Conservation (phyloP, 2,113 vertebrate genomes). For the Seriola dumerili region DNA sequence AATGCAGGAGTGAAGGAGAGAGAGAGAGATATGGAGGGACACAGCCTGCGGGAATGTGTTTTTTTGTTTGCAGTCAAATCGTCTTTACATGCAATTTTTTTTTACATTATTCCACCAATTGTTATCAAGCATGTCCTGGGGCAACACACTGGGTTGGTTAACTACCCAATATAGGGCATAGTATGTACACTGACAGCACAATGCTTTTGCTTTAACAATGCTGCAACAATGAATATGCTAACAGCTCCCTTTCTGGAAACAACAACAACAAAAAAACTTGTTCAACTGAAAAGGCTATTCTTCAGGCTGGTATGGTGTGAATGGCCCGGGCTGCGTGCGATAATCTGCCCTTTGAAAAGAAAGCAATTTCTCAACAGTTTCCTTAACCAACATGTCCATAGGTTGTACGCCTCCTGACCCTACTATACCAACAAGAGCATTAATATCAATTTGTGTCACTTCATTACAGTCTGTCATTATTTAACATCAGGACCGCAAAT, state of each 20-base stretch:
- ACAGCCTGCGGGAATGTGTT: conserved; percentile 37
- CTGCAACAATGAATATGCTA: conserved; percentile 59
- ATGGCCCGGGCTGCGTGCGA: neutral
- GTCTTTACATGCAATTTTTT: conserved; percentile 29
- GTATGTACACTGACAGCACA: conserved; percentile 42
- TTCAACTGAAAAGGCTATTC: conserved; percentile 53
- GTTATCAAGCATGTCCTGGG: conserved; percentile 59
- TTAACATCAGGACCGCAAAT: conserved; percentile 68
- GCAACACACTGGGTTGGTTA: conserved; percentile 54
- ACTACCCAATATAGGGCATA: conserved; percentile 40
- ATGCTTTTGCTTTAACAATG: conserved; percentile 53
- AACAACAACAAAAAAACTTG: conserved; percentile 42
- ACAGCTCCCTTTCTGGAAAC: conserved; percentile 57
- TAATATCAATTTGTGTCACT: conserved; percentile 81
- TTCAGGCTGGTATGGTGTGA: conserved; percentile 26
- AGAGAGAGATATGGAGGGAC: conserved; percentile 14
- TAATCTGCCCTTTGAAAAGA: conserved; percentile 49
- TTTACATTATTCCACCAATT: conserved; percentile 54
- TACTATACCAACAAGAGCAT: conserved; percentile 62
- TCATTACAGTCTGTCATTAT: conserved; percentile 79
- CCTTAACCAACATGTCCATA: conserved; percentile 47
- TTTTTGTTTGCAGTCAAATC: conserved; percentile 39
- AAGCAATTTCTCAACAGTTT: conserved; percentile 45
- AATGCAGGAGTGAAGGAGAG: neutral
- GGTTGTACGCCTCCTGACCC: conserved; percentile 54